Evolutionary conservation across 2,888 invertebrate genomes (phyloP), one percentile per base, ranked within the genome.

Genomic region (Erannis defoliaria): DNA sequence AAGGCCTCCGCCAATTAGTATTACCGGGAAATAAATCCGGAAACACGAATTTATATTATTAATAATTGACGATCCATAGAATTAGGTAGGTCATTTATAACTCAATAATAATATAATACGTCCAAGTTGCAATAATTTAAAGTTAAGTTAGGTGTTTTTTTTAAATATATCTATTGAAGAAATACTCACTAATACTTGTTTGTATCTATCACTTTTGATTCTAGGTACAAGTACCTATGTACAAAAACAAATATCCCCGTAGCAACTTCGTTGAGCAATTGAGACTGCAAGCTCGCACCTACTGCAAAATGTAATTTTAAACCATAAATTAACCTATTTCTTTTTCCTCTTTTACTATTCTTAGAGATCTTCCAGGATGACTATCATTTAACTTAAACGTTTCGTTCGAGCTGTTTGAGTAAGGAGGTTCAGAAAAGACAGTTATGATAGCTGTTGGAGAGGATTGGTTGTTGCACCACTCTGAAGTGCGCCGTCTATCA

Each of bases 261-360:
- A 18, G 21, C 21, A 42, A n/a, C 8, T 29, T 43, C 23, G 6
- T 42, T 21, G 42, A 21, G n/a, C 42, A 42, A 42, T 42, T 42
- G 21, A n/a, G 5, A 23, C 14, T 43, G 14, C 43, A 26, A 16
- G 26, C 3, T 45, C 3, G 8, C 16, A 26, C 5, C 2, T 9
- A 8, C 14, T 26, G 23, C 14, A 26, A 16, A 26, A 14, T 45
- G 16, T 4, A 3, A 42, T 21, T 21, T 19, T 8, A 16, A 18
- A 18, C 8, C 2, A 38, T 10, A 19, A 37, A 18, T 12, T 38
- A 18, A 9, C 26, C 26, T 5, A 26, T 45, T 26, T 26, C 18
- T 31, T 12, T 53, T 21, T 42, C 42, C 5, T 14, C 53, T 57
- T 48, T 10, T 9, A 31, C 16, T 40, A 46, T 16, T 40, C 18